phyloP scores from a whole-genome alignment of 1,140 invertebrate genomes.

The Drosophila virilis region DNA sequence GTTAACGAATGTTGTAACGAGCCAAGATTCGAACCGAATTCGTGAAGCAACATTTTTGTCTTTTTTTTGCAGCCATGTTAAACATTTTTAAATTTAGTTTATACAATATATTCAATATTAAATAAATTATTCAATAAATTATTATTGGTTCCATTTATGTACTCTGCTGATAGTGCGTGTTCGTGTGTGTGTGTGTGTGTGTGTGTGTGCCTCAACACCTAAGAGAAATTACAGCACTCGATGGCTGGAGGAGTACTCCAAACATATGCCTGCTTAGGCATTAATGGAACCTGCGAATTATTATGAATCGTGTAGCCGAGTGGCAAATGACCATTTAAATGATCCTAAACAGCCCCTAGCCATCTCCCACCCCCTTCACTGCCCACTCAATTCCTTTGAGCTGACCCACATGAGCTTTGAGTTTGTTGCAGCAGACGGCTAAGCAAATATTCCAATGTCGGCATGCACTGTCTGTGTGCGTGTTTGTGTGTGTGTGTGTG shows the following conservation, averaged over 20 bases:
- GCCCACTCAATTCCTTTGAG: background rate
- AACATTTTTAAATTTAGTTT: too few relatives aligned
- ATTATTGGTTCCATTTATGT: too few relatives aligned
- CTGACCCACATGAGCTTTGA: conserved; percentile 25
- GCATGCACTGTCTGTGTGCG: background rate
- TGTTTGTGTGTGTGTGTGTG: conserved; percentile 4
- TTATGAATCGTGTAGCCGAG: conserved; percentile 40
- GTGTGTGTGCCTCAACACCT: background rate
- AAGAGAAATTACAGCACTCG: background rate
- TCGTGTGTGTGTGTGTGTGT: background rate
- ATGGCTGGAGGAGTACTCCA: background rate
- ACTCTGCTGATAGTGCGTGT: background rate
- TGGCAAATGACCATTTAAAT: conserved; percentile 56
- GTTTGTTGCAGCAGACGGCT: conserved; percentile 45
- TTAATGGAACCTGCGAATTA: conserved; percentile 2
- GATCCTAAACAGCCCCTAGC: conserved; percentile 5
- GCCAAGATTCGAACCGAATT: too few relatives aligned
- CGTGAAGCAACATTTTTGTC: too few relatives aligned
- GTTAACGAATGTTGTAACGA: too few relatives aligned
- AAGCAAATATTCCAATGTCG: conserved; percentile 40
- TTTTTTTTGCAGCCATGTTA: too few relatives aligned
- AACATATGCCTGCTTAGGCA: background rate
- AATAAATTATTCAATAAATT: too few relatives aligned
- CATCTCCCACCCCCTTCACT: background rate
- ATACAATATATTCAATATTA: too few relatives aligned